phyloP scores from a whole-genome alignment of 2,797 vertebrate genomes.

The Carcharodon carcharias region DNA sequence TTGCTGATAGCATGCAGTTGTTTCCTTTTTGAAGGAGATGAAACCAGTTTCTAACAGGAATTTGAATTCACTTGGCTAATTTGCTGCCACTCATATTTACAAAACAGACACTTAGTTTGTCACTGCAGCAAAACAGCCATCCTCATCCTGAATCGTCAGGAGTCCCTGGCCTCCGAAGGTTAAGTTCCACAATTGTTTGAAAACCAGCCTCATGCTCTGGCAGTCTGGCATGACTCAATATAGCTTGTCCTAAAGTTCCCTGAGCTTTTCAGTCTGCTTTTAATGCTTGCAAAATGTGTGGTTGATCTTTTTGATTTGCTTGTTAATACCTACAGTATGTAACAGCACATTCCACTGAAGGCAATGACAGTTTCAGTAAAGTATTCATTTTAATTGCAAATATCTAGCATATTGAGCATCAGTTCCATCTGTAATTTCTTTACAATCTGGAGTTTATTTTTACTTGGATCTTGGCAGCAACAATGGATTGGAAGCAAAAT shows the following conservation, averaged over 20 bases:
- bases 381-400: background rate
- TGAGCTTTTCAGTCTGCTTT: background rate
- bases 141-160: background rate
- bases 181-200: background rate
- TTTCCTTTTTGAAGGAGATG: background rate
- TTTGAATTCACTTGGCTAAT: background rate
- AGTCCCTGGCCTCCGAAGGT: background rate
- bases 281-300: background rate
- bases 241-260: background rate
- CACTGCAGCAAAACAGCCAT: background rate
- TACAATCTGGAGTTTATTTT: background rate
- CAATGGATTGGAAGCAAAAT: background rate
- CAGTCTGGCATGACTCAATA: background rate
- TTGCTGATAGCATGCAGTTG: background rate
- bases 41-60: background rate
- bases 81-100: background rate
- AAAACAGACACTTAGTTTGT: background rate
- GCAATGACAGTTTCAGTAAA: background rate
- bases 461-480: background rate
- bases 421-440: background rate
- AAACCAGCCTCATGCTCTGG: background rate
- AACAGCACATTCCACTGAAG: background rate
- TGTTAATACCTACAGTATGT: background rate
- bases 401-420: background rate
- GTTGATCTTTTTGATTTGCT: background rate